Evolutionary conservation across 2,888 invertebrate genomes (phyloP), one percentile per base, ranked within the genome.

Genomic region (Ganaspis brasiliensis): DNA sequence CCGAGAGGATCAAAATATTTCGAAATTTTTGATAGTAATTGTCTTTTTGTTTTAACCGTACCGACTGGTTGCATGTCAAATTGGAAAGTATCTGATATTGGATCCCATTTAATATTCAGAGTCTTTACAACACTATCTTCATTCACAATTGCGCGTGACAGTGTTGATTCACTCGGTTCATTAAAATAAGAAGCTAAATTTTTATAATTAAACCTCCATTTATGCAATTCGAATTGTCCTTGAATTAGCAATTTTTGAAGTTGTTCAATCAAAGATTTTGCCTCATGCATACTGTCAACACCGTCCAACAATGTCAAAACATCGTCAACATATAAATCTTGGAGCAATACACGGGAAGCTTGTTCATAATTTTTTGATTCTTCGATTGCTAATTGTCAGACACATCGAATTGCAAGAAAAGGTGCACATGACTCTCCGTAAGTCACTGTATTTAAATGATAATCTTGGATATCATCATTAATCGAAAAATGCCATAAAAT

Each of bases 1-100:
- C 79, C 79, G 26, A 76, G 57, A 1, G 75, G 74, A 19, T 79
- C 79, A 16, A 79, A 79, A n/a, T 75, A 21, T 19, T 71, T 77
- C 6, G 70, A 49, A 19, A 79, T 79, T 0, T 35, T 59, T 1
- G 77, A 77, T 0, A 79, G 14, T 0, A 79, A 10, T 73, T 77
- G 31, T 1, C 77, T 57, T 35, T 79, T 79, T 8, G 75, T 77
- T 1, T 9, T 59, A 4, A 73, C 77, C 14, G 49, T 16, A 16
- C 59, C 61, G 0, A 19, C 14, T 16, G 12, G 16, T 4, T 73
- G 40, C 0, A 75, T 40, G 0, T 74, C 37, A 16, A 79, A 79
- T 24, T 56, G 57, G 19, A 79, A 77, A 0, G 56, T 12, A 45
- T 77, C 77, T 10, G 24, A 14, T 16, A 24, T 9, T 10, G 75